Evolutionary conservation across 2,888 invertebrate genomes (phyloP).

Genomic region (Melanchra persicariae): DNA sequence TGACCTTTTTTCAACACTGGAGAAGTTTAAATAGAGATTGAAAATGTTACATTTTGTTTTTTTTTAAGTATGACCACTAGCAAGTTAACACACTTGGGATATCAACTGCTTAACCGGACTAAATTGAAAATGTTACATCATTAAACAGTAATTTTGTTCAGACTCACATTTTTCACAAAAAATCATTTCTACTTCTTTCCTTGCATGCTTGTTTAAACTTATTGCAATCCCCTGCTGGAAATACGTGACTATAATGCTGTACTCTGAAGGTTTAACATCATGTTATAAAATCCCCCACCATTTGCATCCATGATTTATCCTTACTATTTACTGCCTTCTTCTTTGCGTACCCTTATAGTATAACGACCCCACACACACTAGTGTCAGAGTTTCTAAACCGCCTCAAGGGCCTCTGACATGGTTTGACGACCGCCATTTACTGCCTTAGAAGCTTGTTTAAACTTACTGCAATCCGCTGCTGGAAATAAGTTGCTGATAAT

Average conservation of each 20-base stretch:
- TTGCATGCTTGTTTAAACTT: not conserved
- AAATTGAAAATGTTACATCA: constrained; percentile 7
- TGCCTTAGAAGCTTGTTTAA: too few relatives aligned
- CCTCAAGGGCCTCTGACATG: too few relatives aligned
- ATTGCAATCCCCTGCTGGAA: not conserved
- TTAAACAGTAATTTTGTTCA: not conserved
- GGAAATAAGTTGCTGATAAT: too few relatives aligned
- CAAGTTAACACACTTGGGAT: too few relatives aligned
- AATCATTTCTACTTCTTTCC: not conserved
- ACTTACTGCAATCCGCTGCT: too few relatives aligned
- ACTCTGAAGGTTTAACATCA: not conserved
- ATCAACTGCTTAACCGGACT: too few relatives aligned
- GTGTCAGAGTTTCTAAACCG: too few relatives aligned
- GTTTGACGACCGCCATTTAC: too few relatives aligned
- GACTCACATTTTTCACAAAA: not conserved
- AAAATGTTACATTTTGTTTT: constrained; percentile 15
- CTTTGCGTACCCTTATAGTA: too few relatives aligned
- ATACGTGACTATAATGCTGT: not conserved
- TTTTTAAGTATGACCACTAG: too few relatives aligned
- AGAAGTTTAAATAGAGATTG: not conserved
- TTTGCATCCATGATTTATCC: not conserved
- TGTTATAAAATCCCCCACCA: not conserved
- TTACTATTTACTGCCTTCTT: too few relatives aligned
- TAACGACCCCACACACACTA: too few relatives aligned
- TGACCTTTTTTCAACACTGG: not conserved